Evolutionary conservation across 2,113 vertebrate species (phyloP), one percentile per base, ranked within the genome.

Genomic region (Chaenogobius annularis): DNA sequence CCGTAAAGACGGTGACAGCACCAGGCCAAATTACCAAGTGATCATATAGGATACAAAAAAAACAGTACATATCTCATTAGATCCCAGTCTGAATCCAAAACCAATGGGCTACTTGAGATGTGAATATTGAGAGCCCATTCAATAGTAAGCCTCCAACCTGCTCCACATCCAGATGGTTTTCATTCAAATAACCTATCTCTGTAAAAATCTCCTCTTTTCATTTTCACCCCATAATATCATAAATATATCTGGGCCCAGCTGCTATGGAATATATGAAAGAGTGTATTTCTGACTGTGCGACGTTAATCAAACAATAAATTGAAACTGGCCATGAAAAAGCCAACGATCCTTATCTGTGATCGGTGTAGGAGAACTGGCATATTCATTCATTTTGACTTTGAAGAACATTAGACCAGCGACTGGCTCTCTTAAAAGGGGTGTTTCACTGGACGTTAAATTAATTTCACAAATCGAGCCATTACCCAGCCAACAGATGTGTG

Each of bases 231-330:
- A 55, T 43, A 1, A 56, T 54, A 73, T 74, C 44, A 37, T 62
- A 62, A 80, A 74, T 69, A 78, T 46, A 78, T 70, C 74, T 68
- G 14, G 0, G 48, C 43, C 72, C 62, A 83, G 75, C 66, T 20
- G 66, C 66, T 44, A 35, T 66, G 72, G 26, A 74, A 67, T 69
- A 70, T 40, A 44, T 43, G 50, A 35, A 19, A 54, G 62, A 66
- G 31, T 46, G 37, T 80, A 65, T 83, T 81, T 83, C 81, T 73
- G 73, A 48, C 70, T 67, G 40, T 68, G 12, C 83, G 81, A 62
- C 82, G 70, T 81, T 83, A 89, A 92, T 90, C 81, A 81, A 88
- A 84, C 67, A 69, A 87, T 86, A 83, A 87, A 89, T 86, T 82
- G 46, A 87, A 79, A 73, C 17, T 55, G 63, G 68, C 58, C 10